phyloP scores from a whole-genome alignment of 2,888 invertebrate species.

The Chirona hameri region DNA sequence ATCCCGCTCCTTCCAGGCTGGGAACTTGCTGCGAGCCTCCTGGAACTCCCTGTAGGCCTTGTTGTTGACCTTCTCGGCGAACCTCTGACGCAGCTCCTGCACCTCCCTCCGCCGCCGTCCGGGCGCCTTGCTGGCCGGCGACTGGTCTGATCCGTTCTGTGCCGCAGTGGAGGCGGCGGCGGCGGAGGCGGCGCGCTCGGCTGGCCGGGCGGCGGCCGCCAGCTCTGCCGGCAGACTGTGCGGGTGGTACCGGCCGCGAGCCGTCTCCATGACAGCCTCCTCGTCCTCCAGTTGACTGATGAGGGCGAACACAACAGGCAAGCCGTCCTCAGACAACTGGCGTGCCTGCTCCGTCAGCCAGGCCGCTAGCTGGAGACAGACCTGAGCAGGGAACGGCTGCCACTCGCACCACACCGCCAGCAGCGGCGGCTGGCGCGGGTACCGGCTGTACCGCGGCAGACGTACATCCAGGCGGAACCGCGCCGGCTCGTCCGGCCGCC shows the following conservation, averaged over 20 bases:
- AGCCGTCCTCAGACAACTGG: slow-evolving; percentile 61
- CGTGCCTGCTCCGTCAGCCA: slow-evolving; percentile 66
- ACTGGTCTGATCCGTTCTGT: neutral
- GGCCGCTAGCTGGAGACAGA: slow-evolving; percentile 63
- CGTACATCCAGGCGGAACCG: slow-evolving; percentile 61
- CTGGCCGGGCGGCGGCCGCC: neutral
- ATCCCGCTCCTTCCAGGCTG: slow-evolving; percentile 67
- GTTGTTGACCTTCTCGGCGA: slow-evolving; percentile 1
- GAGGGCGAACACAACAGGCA: slow-evolving; percentile 67
- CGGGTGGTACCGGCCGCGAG: slow-evolving; percentile 4
- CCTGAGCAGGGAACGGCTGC: slow-evolving; percentile 58
- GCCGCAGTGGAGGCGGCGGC: neutral
- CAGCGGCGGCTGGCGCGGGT: slow-evolving; percentile 70
- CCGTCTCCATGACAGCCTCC: slow-evolving; percentile 30
- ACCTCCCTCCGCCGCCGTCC: neutral
- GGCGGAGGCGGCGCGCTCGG: neutral
- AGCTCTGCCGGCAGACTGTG: slow-evolving; percentile 29
- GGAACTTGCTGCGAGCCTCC: slow-evolving; percentile 59
- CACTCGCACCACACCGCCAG: slow-evolving; percentile 64
- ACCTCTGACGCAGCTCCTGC: neutral
- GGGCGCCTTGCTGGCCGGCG: neutral
- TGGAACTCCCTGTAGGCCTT: slow-evolving; percentile 5
- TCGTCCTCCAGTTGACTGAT: slow-evolving; percentile 51
- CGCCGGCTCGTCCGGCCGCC: slow-evolving; percentile 43
- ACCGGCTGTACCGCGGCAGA: slow-evolving; percentile 63